These are phyloP conservation scores for Entomyzon cyanotis DNA, from an alignment of 2,113 vertebrate genomes.

Conservation along the genomic window DNA sequence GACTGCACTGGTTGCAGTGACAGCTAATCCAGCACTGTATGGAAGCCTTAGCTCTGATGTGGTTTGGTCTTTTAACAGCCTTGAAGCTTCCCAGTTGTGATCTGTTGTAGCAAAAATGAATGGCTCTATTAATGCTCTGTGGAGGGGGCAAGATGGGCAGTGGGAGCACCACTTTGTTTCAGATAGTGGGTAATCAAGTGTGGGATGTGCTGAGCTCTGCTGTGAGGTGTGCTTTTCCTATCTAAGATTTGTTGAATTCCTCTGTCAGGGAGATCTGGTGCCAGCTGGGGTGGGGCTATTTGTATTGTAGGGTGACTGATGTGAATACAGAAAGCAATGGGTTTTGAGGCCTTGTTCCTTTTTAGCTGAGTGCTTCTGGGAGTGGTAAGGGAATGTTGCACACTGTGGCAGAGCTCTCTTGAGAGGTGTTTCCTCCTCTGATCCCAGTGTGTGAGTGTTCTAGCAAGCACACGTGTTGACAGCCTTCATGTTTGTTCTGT, in stretches of 20 bases:
- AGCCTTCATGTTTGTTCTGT: not conserved
- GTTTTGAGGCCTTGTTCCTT: not conserved
- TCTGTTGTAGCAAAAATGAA: not conserved
- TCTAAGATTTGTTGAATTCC: not conserved
- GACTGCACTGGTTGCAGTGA: not conserved
- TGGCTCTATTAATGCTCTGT: not conserved
- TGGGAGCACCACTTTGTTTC: not conserved
- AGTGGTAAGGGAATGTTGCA: not conserved
- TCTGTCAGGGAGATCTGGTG: not conserved
- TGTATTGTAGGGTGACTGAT: not conserved
- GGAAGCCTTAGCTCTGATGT: not conserved
- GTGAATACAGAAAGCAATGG: not conserved
- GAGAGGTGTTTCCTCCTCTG: not conserved
- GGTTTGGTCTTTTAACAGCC: not conserved
- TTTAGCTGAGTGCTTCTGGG: not conserved
- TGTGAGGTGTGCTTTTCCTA: not conserved
- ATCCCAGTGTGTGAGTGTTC: not conserved
- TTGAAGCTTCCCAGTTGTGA: not conserved
- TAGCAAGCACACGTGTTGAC: not conserved
- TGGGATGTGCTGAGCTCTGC: not conserved
- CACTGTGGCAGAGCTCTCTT: not conserved
- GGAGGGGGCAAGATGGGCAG: not conserved
- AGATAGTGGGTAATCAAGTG: not conserved
- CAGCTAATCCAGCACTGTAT: not conserved
- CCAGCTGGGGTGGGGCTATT: not conserved